Percentiles rank a stretch among this genome's conserved stretches.
Conservation (phyloP, 2,797 vertebrate species). For the Poeciliopsis turneri region DNA sequence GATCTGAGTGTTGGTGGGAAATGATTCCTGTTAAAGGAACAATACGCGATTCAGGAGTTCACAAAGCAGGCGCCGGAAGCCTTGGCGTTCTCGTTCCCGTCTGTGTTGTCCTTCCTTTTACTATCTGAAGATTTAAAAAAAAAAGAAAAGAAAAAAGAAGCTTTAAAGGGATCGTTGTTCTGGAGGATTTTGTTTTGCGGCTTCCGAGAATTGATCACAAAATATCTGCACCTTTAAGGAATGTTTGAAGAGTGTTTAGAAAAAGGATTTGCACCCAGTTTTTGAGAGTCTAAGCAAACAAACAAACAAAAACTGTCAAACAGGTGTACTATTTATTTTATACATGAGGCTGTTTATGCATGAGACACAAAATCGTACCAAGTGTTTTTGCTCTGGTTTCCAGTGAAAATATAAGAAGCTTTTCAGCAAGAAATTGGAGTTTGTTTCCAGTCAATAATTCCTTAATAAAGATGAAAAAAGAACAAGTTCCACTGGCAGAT, state of each 20-base stretch:
- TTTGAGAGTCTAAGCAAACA: neutral
- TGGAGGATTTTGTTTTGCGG: neutral
- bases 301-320: neutral
- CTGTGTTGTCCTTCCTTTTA: neutral
- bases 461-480: no score
- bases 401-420: no score
- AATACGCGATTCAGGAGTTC: neutral
- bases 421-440: no score
- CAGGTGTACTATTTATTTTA: no score
- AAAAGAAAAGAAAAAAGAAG: neutral
- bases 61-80: neutral
- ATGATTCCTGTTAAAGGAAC: slow-evolving; percentile 9
- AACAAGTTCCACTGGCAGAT: no score
- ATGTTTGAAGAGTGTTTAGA: neutral
- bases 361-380: no score
- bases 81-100: neutral
- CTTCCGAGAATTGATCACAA: neutral
- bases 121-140: neutral
- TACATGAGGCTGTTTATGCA: no score
- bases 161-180: neutral
- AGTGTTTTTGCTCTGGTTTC: no score
- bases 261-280: neutral
- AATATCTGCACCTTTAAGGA: neutral
- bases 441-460: no score
- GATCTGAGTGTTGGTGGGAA: slow-evolving; percentile 18